Evolutionary conservation across 2,888 invertebrate genomes (phyloP), one percentile per base, ranked within the genome.

Genomic region (Elegia similella): DNA sequence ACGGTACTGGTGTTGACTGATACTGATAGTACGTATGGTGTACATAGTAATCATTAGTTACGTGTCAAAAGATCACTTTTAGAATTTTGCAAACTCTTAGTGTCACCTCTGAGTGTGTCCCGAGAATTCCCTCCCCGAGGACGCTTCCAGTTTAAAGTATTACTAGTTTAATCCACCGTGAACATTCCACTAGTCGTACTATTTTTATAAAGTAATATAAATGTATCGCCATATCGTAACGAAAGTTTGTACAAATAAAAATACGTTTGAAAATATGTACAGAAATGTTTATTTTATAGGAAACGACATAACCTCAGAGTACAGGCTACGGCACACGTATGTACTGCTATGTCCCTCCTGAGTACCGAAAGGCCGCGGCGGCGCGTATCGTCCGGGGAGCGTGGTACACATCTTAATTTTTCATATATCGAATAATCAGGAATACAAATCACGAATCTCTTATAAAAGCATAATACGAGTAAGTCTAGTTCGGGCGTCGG

Each of bases 391-490:
- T 82, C 86, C 85, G 83, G 86, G 86, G 80, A 77, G 84, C 79
- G 82, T 78, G 84, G 86, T 82, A 84, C 88, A 86, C 89, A 82
- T 80, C 78, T 80, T 80, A 86, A 83, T 86, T 85, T 23, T 80
- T 83, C 84, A 84, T 84, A 81, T 73, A 83, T 86, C 86, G 85
- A 86, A 86, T 86, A 86, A 86, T 88, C 88, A 81, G 88, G 88
- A 89, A 88, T 91, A 92, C 89, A 88, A 90, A 89, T 88, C 82
- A 86, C 87, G 86, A 88, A 88, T 88, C 88, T 88, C 86, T 89
- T 88, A 89, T 80, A 84, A 86, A 88, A 90, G 90, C 91, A 89
- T 87, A 87, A 86, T 84, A 86, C 83, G 86, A 85, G 87, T 80
- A 79, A 83, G 86, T 83, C 75, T 79, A 78, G 82, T 66, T 60